Conservation (phyloP, 2,113 vertebrate species). For the Tauraco erythrolophus region DNA sequence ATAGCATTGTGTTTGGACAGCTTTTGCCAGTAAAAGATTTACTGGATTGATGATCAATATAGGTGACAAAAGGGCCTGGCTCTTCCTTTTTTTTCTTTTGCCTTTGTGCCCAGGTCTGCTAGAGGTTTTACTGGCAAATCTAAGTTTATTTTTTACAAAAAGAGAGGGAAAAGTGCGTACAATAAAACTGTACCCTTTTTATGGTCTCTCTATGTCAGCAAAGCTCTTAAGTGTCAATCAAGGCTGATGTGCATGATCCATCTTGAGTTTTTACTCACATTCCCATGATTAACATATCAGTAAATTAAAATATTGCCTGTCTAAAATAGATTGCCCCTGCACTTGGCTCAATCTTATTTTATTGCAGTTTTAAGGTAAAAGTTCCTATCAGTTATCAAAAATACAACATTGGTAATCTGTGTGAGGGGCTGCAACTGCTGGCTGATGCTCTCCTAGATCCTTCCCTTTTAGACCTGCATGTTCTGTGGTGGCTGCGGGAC, state of each 20-base stretch:
- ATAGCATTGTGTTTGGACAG: not conserved
- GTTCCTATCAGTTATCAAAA: not conserved
- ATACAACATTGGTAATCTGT: not conserved
- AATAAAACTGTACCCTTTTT: not conserved
- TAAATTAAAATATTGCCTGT: not conserved
- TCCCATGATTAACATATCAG: not conserved
- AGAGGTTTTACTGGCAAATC: not conserved
- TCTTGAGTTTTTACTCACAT: not conserved
- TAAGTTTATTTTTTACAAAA: not conserved
- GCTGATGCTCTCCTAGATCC: not conserved
- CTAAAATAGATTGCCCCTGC: not conserved
- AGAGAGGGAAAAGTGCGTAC: too few relatives aligned
- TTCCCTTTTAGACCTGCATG: not conserved
- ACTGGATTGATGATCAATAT: not conserved
- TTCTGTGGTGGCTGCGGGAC: not conserved
- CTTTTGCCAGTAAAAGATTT: not conserved
- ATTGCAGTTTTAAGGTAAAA: not conserved
- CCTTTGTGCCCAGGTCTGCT: not conserved
- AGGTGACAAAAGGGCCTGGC: not conserved
- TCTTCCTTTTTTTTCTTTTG: not conserved
- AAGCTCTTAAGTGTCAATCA: not conserved
- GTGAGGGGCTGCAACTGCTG: not conserved
- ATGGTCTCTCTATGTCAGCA: not conserved
- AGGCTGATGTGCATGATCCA: not conserved
- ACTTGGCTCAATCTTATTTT: not conserved